Percentiles rank a stretch among this genome's conserved stretches.
Evolutionary conservation across 2,888 invertebrate species (phyloP).

Genomic region (Phyto melanocephala): DNA sequence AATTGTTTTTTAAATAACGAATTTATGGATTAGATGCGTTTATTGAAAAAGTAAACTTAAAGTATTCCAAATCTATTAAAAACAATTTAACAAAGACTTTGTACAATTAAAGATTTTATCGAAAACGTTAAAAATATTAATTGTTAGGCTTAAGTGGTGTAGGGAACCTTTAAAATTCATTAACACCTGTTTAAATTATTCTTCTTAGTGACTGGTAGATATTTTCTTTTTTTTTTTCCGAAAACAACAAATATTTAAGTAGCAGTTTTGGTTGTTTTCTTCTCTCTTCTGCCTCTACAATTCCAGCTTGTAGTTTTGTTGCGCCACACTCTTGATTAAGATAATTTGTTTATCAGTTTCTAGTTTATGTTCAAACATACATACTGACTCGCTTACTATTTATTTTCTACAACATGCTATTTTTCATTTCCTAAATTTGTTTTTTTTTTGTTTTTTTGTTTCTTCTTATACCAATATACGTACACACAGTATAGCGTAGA

Average conservation of each 20-base stretch:
- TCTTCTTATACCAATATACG: not conserved
- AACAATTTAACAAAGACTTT: too few species aligned
- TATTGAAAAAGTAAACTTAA: too few species aligned
- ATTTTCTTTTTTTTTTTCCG: not conserved
- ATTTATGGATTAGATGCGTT: too few species aligned
- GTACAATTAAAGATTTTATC: too few species aligned
- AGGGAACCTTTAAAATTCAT: not conserved
- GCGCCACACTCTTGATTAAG: slow-evolving; percentile 46
- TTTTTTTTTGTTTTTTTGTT: not conserved
- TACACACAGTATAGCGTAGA: not conserved
- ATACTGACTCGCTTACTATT: not conserved
- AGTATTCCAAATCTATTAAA: too few species aligned
- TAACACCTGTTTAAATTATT: not conserved
- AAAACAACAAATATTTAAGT: slow-evolving; percentile 30
- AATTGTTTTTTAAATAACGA: too few species aligned
- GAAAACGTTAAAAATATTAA: too few species aligned
- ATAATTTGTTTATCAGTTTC: slow-evolving; percentile 61
- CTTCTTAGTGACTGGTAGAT: not conserved
- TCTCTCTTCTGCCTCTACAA: not conserved
- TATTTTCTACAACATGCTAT: not conserved
- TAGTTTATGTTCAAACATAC: slow-evolving; percentile 32
- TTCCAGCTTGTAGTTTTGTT: slow-evolving; percentile 9
- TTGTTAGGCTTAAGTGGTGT: not conserved
- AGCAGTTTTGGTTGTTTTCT: slow-evolving; percentile 27
- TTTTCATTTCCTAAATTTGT: not conserved